A percentile compares a stretch with the other conserved stretches of the same genome.
phyloP scores from a whole-genome alignment of 1,140 invertebrate species.

The Drosophila mayri region DNA sequence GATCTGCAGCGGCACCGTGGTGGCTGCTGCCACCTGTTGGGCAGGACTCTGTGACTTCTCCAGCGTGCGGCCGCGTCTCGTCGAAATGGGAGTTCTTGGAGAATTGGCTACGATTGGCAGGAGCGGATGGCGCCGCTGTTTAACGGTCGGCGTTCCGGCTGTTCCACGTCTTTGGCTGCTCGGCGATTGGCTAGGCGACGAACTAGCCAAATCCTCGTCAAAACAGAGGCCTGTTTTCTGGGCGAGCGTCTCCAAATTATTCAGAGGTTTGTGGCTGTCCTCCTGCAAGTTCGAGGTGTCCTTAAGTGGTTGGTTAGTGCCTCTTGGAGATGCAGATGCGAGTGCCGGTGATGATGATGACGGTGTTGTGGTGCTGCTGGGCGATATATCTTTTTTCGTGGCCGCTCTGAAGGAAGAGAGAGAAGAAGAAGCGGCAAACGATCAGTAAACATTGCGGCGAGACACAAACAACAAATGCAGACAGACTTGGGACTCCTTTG shows the following conservation, averaged over 20 bases:
- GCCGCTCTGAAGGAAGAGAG: conserved; percentile 15
- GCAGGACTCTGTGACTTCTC: conserved; percentile 85
- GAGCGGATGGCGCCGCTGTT: conserved; percentile 26
- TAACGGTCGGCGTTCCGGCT: conserved; percentile 23
- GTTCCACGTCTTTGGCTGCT: not conserved
- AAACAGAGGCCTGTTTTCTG: conserved; percentile 89
- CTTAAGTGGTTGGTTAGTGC: conserved; percentile 2
- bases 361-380: not conserved
- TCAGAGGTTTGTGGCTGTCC: conserved; percentile 85
- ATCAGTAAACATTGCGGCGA: conserved; percentile 26
- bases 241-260: conserved; percentile 88
- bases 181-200: conserved; percentile 18
- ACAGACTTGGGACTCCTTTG: conserved; percentile 24
- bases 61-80: conserved; percentile 57
- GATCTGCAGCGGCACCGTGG: conserved; percentile 80
- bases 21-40: conserved; percentile 79
- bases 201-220: conserved; percentile 33
- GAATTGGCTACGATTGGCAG: conserved; percentile 5
- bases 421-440: not conserved
- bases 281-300: conserved; percentile 35
- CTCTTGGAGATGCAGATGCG: not conserved
- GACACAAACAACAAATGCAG: conserved; percentile 6
- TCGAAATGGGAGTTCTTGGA: conserved; percentile 20
- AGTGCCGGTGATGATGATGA: not conserved
- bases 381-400: conserved; percentile 10